Evolutionary conservation across 2,888 invertebrate genomes (phyloP).

Genomic region (Aphodius granarius): DNA sequence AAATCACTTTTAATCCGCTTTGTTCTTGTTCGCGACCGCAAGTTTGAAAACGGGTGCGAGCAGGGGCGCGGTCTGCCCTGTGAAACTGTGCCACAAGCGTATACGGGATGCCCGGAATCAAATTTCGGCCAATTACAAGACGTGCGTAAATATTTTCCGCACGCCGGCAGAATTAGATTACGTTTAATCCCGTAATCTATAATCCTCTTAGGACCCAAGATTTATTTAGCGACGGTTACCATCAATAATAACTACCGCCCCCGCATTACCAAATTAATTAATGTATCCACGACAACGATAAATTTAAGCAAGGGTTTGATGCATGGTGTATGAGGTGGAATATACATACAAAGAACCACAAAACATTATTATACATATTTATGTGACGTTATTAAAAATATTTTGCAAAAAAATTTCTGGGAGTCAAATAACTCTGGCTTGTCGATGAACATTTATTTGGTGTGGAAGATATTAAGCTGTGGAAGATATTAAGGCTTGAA

Average conservation of each 20-base stretch:
- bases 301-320: no score
- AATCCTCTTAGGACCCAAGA: not conserved
- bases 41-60: not conserved
- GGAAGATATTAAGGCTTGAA: no score
- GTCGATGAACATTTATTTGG: no score
- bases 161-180: not conserved
- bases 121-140: not conserved
- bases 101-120: not conserved
- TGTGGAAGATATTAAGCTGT: no score
- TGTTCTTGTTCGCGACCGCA: not conserved
- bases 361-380: no score
- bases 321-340: no score
- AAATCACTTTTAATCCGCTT: not conserved
- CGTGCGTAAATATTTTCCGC: not conserved
- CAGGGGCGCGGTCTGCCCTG: not conserved
- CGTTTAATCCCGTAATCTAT: not conserved
- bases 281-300: no score
- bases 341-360: no score
- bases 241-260: not conserved
- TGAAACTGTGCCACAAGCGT: no score
- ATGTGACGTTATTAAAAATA: no score
- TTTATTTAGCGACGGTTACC: not conserved
- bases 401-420: no score
- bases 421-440: no score
- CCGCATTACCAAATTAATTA: not conserved